Percentiles rank a stretch among this genome's conserved stretches.
Conservation (phyloP, 2,888 invertebrate species). For the Koerneria pararmatus region DNA sequence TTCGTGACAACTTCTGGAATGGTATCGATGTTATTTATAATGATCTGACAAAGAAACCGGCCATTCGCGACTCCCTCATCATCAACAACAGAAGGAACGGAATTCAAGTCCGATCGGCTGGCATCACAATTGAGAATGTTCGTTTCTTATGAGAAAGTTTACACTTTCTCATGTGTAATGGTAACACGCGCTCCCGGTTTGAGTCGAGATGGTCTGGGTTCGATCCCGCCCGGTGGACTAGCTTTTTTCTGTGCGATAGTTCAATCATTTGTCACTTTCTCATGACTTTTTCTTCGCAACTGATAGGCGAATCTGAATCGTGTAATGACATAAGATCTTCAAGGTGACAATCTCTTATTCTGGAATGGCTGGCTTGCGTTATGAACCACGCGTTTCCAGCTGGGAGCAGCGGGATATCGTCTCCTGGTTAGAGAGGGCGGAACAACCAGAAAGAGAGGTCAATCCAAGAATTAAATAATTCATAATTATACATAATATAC, state of each 20-base stretch:
- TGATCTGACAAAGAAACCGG: slow-evolving; percentile 76
- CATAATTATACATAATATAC: no score
- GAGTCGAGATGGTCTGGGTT: no score
- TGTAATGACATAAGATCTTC: slow-evolving; percentile 6
- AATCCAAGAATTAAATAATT: no score
- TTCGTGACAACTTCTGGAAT: slow-evolving; percentile 82
- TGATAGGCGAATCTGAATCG: not conserved
- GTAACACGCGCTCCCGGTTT: no score
- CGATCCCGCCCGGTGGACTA: no score
- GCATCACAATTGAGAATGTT: slow-evolving; percentile 67
- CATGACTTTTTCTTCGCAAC: no score
- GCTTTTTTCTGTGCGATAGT: no score
- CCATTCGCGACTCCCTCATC: slow-evolving; percentile 32
- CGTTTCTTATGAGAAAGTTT: no score
- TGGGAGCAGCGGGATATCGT: slow-evolving; percentile 81
- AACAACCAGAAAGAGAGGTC: slow-evolving; percentile 56
- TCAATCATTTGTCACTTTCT: no score
- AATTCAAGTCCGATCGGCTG: slow-evolving; percentile 65
- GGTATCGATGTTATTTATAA: slow-evolving; percentile 90
- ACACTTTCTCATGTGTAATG: no score
- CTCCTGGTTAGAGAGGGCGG: slow-evolving; percentile 70
- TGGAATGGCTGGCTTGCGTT: slow-evolving; percentile 80
- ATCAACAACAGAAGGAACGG: slow-evolving; percentile 67
- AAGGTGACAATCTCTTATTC: slow-evolving; percentile 67
- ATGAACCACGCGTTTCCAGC: slow-evolving; percentile 70